Base-by-base conservation (phyloP, 2,113 vertebrate species). In the Hippocampus barbouri region DNA sequence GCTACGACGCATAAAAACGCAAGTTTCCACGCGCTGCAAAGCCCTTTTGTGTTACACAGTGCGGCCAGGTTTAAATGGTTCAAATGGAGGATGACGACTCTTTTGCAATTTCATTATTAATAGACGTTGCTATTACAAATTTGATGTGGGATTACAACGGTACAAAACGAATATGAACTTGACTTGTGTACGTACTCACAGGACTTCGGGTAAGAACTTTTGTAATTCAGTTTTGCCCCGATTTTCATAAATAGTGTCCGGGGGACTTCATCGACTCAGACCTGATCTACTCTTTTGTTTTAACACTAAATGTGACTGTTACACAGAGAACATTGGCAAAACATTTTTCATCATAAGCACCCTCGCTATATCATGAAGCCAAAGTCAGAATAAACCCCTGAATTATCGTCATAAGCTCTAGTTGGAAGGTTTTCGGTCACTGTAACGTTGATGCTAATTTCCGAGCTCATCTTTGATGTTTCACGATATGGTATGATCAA, bases 1-100 rank as follows among this genome's bases (percentile, higher is more conserved):
- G 76, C 78, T 41, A 45, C 75, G 73, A 66, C 82, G 76, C n/a
- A 41, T 73, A 81, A 79, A 83, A 72, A 59, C 70, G 43, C 27
- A 74, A 76, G 73, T 68, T 80, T 69, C 72, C 57, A 12, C 71
- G 68, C 71, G 15, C 73, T 71, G 47, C 78, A 75, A 70, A 70
- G 73, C 27, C 43, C 60, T 11, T 61, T 61, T 72, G 43, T 40
- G 14, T 9, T 69, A 76, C 75, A 74, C 73, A 68, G 77, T 66
- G 76, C 70, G 54, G 63, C 62, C 64, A 68, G 27, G 38, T 65
- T 66, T 66, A 9, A 66, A 66, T 47, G 47, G n/a, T 27, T 66
- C 43, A 25, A 66, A 25, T 47, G 64, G 10, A n/a, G 40, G 20
- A 47, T 16, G 23, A 43, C 7, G 40, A 25, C 11, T 66, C 43